Conservation (phyloP, 2,797 vertebrate species). For the Gila robusta region DNA sequence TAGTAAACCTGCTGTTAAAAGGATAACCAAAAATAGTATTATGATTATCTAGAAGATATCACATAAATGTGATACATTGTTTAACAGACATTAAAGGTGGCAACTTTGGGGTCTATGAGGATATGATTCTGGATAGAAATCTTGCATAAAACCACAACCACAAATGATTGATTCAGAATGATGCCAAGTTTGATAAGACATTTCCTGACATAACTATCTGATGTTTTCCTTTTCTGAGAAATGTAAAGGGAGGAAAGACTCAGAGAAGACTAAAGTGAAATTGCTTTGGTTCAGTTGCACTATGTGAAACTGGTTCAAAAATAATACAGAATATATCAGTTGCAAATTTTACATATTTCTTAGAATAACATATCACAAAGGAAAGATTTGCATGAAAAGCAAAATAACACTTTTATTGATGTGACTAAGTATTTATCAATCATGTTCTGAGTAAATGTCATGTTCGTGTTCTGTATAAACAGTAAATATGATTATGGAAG, state of each 20-base stretch:
- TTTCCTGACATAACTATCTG: conserved; percentile 35
- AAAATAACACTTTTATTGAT: background rate
- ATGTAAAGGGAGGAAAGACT: conserved; percentile 11
- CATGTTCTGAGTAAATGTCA: background rate
- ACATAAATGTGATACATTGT: background rate
- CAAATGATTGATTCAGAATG: conserved; percentile 1
- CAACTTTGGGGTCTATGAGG: background rate
- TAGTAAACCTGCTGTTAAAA: background rate
- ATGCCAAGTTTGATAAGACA: conserved; percentile 51
- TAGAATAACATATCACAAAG: conserved; percentile 1
- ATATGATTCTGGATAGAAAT: background rate
- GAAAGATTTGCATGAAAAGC: background rate
- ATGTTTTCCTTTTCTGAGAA: conserved; percentile 46
- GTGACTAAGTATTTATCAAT: background rate
- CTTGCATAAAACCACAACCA: conserved; percentile 2
- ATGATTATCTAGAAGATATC: background rate
- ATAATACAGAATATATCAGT: background rate
- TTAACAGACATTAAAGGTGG: background rate
- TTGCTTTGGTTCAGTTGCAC: conserved; percentile 16
- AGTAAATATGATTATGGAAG: background rate
- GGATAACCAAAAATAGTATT: background rate
- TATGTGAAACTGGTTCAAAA: background rate
- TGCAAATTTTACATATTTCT: background rate
- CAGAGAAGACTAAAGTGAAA: background rate
- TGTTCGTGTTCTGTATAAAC: background rate